Conservation (phyloP, 2,888 invertebrate genomes). For the Microplitis deprimator region DNA sequence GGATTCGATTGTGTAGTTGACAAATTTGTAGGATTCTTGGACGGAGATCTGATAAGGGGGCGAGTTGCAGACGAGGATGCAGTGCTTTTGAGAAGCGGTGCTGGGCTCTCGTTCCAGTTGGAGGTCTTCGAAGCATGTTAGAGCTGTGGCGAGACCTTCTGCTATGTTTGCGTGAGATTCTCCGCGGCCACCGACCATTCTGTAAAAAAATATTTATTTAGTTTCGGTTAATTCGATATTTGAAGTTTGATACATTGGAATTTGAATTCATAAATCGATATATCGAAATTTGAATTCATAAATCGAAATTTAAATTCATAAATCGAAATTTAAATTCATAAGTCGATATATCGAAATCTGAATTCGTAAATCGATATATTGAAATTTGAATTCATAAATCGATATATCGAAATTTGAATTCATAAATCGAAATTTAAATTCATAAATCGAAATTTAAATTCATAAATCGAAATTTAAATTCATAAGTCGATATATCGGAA, state of each 20-base stretch:
- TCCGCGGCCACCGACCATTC: slow-evolving; percentile 90
- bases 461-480: no score
- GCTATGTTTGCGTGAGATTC: slow-evolving; percentile 91
- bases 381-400: no score
- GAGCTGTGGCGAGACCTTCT: slow-evolving; percentile 89
- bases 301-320: no score
- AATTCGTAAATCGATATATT: no score
- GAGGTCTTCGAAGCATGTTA: slow-evolving; percentile 92
- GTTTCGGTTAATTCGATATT: slow-evolving; percentile 8
- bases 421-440: no score
- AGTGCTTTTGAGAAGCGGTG: slow-evolving; percentile 79
- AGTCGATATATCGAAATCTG: neutral
- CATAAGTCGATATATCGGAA: no score
- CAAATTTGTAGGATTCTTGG: slow-evolving; percentile 80
- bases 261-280: no score
- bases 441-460: no score
- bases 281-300: no score
- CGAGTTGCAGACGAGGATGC: slow-evolving; percentile 90
- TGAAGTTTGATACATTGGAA: neutral
- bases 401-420: neutral
- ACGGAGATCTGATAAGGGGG: slow-evolving; percentile 92
- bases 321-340: no score
- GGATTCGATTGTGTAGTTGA: slow-evolving; percentile 88
- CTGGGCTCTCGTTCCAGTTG: slow-evolving; percentile 74
- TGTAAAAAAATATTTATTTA: slow-evolving; percentile 61